Evolutionary conservation across 53 echinoderm and acorn worm genomes (phyloP).

Genomic region (Actinopyga echinites): DNA sequence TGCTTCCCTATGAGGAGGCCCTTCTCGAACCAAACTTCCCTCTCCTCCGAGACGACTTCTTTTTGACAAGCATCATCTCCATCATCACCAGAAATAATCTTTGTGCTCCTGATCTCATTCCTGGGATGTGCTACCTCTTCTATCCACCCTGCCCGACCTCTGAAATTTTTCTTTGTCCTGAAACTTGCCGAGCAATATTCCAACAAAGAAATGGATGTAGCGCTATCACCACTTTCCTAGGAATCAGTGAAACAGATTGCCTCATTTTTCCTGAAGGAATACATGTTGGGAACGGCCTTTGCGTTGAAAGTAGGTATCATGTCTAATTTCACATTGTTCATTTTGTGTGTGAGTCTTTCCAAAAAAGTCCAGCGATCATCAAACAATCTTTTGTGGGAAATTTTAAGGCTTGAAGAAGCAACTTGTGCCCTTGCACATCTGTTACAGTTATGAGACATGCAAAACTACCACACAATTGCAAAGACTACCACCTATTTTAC

Average conservation of each 20-base stretch:
- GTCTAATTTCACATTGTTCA: background rate
- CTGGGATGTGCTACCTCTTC: constrained; percentile 4
- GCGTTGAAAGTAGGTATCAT: constrained; percentile 1
- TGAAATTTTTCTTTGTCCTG: background rate
- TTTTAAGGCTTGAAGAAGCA: no score
- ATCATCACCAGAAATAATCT: background rate
- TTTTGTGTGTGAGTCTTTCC: background rate
- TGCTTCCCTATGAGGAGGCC: background rate
- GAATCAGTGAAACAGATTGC: constrained; percentile 1
- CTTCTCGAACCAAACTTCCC: background rate
- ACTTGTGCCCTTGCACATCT: no score
- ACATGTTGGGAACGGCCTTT: constrained; percentile 20
- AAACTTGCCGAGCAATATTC: constrained; percentile 22
- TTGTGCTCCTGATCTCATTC: background rate
- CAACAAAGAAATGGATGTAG: background rate
- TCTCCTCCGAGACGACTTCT: background rate
- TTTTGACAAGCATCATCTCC: background rate
- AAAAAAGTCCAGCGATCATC: no score
- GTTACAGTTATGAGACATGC: no score
- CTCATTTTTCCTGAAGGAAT: background rate
- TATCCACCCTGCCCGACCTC: constrained; percentile 20
- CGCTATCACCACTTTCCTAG: background rate
- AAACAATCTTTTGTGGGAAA: no score
- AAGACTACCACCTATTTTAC: no score
- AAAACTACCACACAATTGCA: no score